Evolutionary conservation across 35 echinoderm and acorn worm genomes (phyloP).

Genomic region (Ophioderma brevispina): DNA sequence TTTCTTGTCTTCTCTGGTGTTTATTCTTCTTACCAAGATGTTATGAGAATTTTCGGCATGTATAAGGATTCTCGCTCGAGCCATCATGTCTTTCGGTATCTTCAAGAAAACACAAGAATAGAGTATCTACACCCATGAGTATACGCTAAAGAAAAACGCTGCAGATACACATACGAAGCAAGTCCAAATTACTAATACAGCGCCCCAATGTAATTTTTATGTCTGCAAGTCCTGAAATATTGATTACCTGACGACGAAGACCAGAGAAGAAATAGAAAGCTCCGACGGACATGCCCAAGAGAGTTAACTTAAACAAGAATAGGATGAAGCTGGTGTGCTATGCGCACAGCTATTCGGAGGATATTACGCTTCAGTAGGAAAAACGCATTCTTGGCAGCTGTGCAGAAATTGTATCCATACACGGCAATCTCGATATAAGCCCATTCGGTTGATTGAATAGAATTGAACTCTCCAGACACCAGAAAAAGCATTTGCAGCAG

Average conservation of each 20-base stretch:
- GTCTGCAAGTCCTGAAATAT: slow-evolving; percentile 4
- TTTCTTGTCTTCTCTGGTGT: slow-evolving; percentile 34
- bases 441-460: slow-evolving; percentile 83
- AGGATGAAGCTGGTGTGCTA: slow-evolving; percentile 87
- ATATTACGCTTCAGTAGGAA: slow-evolving; percentile 96
- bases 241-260: not conserved
- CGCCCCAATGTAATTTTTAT: slow-evolving; percentile 84
- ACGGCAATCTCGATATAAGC: slow-evolving; percentile 99
- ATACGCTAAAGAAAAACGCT: slow-evolving; percentile 82
- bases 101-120: slow-evolving; percentile 93
- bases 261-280: slow-evolving; percentile 81
- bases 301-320: slow-evolving; percentile 76
- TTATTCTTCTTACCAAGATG: slow-evolving; percentile 81
- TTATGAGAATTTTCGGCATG: slow-evolving; percentile 78
- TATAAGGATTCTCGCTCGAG: slow-evolving; percentile 82
- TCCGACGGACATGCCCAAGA: slow-evolving; percentile 54
- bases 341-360: slow-evolving; percentile 67
- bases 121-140: slow-evolving; percentile 97
- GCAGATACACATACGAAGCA: slow-evolving; percentile 78
- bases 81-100: slow-evolving; percentile 92
- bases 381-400: slow-evolving; percentile 79
- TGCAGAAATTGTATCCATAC: slow-evolving; percentile 92
- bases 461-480: slow-evolving; percentile 97
- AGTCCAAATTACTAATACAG: slow-evolving; percentile 56
- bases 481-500: slow-evolving; percentile 89